Evolutionary conservation across 2,888 invertebrate species (phyloP).

Genomic region (Idaea dimidiata): DNA sequence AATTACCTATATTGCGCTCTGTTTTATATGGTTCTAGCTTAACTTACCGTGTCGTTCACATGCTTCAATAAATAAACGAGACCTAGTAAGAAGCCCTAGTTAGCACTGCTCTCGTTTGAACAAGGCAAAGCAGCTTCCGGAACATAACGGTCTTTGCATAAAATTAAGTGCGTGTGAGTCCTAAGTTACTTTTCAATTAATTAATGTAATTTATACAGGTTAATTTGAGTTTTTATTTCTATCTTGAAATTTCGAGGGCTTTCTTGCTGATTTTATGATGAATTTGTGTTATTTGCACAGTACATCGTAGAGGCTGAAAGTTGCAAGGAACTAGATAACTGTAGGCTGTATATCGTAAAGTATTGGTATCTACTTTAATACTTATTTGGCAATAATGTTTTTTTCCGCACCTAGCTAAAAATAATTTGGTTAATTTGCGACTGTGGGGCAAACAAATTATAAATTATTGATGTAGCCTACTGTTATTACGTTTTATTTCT

Average conservation of each 20-base stretch:
- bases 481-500: too few species aligned
- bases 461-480: too few species aligned
- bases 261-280: neutral
- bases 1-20: neutral
- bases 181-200: slow-evolving; percentile 13
- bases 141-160: slow-evolving; percentile 17
- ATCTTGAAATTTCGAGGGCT: neutral
- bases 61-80: slow-evolving; percentile 8
- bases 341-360: too few species aligned
- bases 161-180: slow-evolving; percentile 2
- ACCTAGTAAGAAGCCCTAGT: slow-evolving; percentile 18
- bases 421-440: too few species aligned
- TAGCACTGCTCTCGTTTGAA: slow-evolving; percentile 23
- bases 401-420: too few species aligned
- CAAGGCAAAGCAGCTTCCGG: slow-evolving; percentile 23
- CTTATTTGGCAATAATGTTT: too few species aligned
- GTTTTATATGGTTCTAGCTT: neutral
- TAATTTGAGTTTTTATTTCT: neutral
- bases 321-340: too few species aligned
- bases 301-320: neutral
- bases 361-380: too few species aligned
- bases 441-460: too few species aligned
- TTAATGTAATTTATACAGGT: slow-evolving; percentile 8
- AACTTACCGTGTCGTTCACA: neutral
- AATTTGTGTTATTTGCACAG: too few species aligned